Base-by-base conservation (phyloP, 2,113 vertebrate genomes). In the Hippocampus zosterae region DNA sequence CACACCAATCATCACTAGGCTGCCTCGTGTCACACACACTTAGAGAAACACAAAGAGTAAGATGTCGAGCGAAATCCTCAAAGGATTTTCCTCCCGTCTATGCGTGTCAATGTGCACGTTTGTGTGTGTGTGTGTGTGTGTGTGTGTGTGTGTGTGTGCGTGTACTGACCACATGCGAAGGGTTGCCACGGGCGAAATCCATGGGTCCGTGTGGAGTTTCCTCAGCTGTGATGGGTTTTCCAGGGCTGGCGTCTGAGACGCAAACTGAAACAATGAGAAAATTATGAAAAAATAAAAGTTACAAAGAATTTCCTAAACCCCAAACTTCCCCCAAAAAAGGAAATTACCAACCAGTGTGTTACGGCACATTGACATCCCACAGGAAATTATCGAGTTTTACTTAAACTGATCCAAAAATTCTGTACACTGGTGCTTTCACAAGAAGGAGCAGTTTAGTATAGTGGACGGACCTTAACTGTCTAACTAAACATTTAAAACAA, bases 31-130 rank as follows among this genome's bases (percentile, higher is more conserved):
- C 88, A 88, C 88, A 90, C 87, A 86, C 85, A 88, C 87, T 90
- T 90, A 68, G 78, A 85, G 81, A 89, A 90, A 88, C 81, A 91
- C 86, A 91, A 90, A 89, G 88, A 86, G 42, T n/a, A 27, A 37
- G 52, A 68, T 81, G 74, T 78, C 55, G 82, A 83, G 81, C 65
- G 74, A 41, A 84, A 77, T 69, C 65, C 78, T 75, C 70, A 82
- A 78, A 90, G 89, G 78, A 85, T 79, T 87, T 83, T 87, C 75
- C 86, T 80, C 72, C 53, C 67, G 62, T 41, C 70, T 59, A 70
- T 42, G 79, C 71, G 46, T 80, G 70, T 56, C 46, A 66, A 29
- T 57, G 70, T 69, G 73, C 72, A 64, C 76, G 80, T 72, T 40
- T 80, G 63, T 71, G 69, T 55, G 55, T 25, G 76, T 68, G 69